These are phyloP conservation scores for Syngnathoides biaculeatus DNA, from an alignment of 2,113 vertebrate species.

Conservation along the genomic window DNA sequence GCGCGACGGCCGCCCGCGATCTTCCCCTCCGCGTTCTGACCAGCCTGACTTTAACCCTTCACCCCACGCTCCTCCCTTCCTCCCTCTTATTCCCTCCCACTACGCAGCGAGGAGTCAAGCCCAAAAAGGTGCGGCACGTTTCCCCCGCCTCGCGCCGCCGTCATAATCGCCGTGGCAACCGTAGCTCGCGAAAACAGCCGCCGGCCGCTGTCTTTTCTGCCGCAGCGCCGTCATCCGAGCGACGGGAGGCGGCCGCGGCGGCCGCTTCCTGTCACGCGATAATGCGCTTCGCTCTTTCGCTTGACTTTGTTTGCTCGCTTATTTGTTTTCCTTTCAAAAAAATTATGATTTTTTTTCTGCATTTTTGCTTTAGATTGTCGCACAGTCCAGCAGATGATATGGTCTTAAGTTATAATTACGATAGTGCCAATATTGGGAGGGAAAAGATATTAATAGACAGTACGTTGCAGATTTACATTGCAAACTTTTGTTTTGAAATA, in stretches of 20 bases:
- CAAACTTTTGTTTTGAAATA: no score
- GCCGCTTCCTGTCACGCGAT: constrained; percentile 25
- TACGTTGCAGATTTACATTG: no score
- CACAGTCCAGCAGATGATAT: not conserved
- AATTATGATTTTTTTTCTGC: not conserved
- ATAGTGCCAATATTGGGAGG: not conserved
- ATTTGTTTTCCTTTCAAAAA: not conserved
- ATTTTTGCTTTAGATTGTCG: not conserved
- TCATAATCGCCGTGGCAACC: constrained; percentile 46
- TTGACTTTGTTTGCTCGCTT: not conserved
- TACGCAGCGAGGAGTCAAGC: constrained; percentile 89
- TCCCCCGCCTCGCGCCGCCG: constrained; percentile 56
- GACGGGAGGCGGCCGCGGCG: constrained; percentile 6
- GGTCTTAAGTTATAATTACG: not conserved
- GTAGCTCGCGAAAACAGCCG: constrained; percentile 55
- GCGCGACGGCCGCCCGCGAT: not conserved
- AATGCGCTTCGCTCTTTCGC: constrained; percentile 2
- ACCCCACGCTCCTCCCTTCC: constrained; percentile 23
- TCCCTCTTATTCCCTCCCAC: constrained; percentile 47
- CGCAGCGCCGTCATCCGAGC: not conserved
- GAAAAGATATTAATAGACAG: not conserved
- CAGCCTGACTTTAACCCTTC: constrained; percentile 44
- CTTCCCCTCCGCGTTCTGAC: constrained; percentile 19
- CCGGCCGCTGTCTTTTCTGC: not conserved
- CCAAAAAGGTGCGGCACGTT: constrained; percentile 90